phyloP scores from a whole-genome alignment of 2,797 vertebrate species.

The Meda fulgida region DNA sequence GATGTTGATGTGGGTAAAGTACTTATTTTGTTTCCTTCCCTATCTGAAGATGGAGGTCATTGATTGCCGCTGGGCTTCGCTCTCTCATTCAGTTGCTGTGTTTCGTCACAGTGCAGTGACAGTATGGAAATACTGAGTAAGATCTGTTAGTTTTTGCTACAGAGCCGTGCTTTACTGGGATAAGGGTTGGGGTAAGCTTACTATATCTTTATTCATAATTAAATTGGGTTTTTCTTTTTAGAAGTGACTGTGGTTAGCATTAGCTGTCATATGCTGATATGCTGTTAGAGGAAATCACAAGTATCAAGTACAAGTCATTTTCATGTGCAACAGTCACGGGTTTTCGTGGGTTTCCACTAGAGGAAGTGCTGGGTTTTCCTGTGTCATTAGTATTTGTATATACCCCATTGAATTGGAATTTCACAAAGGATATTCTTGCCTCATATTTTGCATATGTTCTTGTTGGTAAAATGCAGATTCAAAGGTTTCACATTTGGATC shows the following conservation, averaged over 20 bases:
- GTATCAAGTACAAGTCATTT: neutral
- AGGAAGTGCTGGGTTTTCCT: slow-evolving; percentile 32
- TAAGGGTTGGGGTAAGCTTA: neutral
- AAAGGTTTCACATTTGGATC: neutral
- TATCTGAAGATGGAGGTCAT: slow-evolving; percentile 33
- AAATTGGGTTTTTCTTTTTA: too few species aligned
- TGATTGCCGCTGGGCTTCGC: neutral
- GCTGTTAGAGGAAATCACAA: neutral
- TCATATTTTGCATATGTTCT: neutral
- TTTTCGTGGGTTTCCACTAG: slow-evolving; percentile 9
- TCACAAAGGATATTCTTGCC: neutral
- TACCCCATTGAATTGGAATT: neutral
- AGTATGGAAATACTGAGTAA: slow-evolving; percentile 4
- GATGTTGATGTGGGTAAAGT: neutral
- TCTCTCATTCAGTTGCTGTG: neutral
- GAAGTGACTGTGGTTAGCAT: neutral
- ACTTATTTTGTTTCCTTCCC: slow-evolving; percentile 17
- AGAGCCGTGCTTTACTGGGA: neutral
- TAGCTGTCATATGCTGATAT: neutral
- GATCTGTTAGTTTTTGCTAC: neutral
- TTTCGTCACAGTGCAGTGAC: neutral
- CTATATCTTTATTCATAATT: neutral
- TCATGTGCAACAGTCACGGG: neutral
- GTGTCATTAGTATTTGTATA: neutral
- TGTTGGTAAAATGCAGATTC: neutral